Evolutionary conservation across 2,113 vertebrate species (phyloP).

Genomic region (Micronycteris hirsuta): DNA sequence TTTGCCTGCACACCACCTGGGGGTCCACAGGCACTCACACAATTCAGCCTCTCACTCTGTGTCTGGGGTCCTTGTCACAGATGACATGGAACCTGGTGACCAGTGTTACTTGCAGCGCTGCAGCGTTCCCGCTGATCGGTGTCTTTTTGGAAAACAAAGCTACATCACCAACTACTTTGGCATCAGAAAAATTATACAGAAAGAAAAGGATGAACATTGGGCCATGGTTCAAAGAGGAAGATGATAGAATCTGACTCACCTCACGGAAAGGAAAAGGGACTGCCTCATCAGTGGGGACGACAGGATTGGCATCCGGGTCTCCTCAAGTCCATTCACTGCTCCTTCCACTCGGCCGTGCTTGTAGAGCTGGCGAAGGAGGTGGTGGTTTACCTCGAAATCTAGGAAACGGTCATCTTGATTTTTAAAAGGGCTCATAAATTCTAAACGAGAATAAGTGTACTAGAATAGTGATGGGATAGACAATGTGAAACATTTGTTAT

Average conservation of each 20-base stretch:
- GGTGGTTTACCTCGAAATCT: neutral
- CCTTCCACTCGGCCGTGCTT: neutral
- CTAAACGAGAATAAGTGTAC: neutral
- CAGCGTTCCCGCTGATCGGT: neutral
- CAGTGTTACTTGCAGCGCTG: neutral
- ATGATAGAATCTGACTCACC: neutral
- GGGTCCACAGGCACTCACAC: neutral
- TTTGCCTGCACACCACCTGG: neutral
- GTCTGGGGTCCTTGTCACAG: neutral
- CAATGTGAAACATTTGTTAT: neutral
- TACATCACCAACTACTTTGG: neutral
- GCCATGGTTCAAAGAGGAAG: neutral
- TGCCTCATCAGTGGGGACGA: neutral
- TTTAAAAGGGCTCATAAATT: neutral
- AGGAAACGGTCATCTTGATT: neutral
- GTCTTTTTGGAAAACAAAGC: neutral
- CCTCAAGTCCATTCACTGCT: neutral
- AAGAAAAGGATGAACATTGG: neutral
- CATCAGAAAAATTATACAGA: neutral
- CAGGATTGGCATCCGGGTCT: neutral
- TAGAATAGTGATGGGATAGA: neutral
- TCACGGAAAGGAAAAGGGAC: neutral
- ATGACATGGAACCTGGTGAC: neutral
- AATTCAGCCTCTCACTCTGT: neutral
- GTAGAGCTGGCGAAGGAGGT: neutral